Conservation (phyloP, 2,113 vertebrate genomes). For the Vimba vimba region DNA sequence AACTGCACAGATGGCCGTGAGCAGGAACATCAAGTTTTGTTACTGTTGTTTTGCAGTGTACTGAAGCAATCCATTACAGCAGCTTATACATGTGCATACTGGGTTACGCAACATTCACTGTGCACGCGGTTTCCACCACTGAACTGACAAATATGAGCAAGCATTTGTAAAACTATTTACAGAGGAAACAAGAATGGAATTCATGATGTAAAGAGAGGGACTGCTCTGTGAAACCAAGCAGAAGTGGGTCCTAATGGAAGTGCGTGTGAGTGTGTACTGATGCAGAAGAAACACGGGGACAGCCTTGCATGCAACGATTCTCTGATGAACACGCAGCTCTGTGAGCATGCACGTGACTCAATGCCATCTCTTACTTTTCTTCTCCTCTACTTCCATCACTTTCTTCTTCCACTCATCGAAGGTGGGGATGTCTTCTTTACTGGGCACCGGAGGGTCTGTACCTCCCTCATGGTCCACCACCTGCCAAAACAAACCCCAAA, state of each 20-base stretch:
- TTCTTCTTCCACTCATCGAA: conserved; percentile 99
- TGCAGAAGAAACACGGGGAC: background rate
- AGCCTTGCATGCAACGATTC: background rate
- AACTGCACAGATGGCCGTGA: background rate
- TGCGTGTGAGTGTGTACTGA: background rate
- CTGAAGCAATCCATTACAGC: conserved; percentile 26
- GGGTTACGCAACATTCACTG: conserved; percentile 35
- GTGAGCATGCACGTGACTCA: background rate
- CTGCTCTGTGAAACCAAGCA: conserved; percentile 7
- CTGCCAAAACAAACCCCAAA: conserved; percentile 59
- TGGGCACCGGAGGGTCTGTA: conserved; percentile 83
- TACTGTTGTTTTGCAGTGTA: conserved; percentile 15
- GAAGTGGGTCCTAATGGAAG: conserved; percentile 10
- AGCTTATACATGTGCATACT: background rate
- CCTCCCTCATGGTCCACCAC: conserved; percentile 75
- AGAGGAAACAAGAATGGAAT: background rate
- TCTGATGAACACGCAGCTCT: background rate
- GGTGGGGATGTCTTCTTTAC: conserved; percentile 96
- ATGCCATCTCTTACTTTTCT: conserved; percentile 86
- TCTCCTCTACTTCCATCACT: conserved; percentile 98
- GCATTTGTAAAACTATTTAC: too few species aligned
- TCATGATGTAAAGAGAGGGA: background rate
- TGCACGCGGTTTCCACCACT: conserved; percentile 21
- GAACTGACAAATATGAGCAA: background rate
- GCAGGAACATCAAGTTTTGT: background rate